Conservation (phyloP, 2,113 vertebrate species). For the Tympanuchus pallidicinctus region DNA sequence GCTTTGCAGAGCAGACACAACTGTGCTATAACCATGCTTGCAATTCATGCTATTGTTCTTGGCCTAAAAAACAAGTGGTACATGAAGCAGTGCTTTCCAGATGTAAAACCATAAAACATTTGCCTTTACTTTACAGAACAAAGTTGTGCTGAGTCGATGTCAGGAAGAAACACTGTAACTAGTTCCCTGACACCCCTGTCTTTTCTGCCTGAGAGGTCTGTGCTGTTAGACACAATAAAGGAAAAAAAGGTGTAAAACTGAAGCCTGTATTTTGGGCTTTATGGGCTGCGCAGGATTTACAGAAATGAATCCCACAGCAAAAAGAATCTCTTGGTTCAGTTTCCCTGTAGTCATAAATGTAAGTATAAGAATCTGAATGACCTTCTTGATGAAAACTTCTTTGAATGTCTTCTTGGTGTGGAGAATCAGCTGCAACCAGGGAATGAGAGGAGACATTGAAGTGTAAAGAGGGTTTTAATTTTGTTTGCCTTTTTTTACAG, state of each 20-base stretch:
- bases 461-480: background rate
- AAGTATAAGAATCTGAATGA: background rate
- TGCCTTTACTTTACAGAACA: background rate
- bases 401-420: background rate
- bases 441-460: rapidly evolving
- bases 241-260: background rate
- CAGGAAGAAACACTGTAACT: background rate
- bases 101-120: background rate
- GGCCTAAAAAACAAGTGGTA: background rate
- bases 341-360: background rate
- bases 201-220: background rate
- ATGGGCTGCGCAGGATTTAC: background rate
- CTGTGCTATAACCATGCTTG: background rate
- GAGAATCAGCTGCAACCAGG: background rate
- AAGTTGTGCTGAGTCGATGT: background rate
- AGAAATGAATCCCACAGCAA: background rate
- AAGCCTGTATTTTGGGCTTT: background rate
- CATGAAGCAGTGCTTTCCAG: background rate
- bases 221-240: rapidly evolving
- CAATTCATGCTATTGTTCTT: background rate
- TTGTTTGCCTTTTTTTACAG: background rate
- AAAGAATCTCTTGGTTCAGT: background rate
- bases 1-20: background rate
- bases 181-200: rapidly evolving
- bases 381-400: background rate